Conservation (phyloP, 2,797 vertebrate genomes). For the Propithecus deckenii region DNA sequence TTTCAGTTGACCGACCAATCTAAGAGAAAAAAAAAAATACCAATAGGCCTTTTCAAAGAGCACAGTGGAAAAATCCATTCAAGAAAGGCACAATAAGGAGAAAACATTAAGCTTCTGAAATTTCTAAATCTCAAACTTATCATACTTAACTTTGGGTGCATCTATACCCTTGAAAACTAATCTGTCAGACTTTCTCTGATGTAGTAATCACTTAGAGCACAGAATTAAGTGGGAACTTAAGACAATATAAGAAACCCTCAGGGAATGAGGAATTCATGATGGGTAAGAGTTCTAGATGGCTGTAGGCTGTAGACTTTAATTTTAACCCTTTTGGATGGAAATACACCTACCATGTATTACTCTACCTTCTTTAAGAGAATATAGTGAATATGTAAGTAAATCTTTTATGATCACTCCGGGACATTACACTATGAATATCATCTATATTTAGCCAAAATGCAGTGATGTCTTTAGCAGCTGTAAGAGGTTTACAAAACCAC, state of each 20-base stretch:
- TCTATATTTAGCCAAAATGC: neutral
- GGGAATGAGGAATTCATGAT: slow-evolving; percentile 9
- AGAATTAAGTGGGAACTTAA: slow-evolving; percentile 24
- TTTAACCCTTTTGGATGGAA: slow-evolving; percentile 24
- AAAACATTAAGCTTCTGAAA: slow-evolving; percentile 51
- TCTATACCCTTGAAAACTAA: slow-evolving; percentile 57
- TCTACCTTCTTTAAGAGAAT: slow-evolving; percentile 16
- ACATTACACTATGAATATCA: neutral
- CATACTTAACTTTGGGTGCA: slow-evolving; percentile 16
- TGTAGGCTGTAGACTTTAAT: neutral
- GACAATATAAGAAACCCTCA: slow-evolving; percentile 36
- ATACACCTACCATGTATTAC: neutral
- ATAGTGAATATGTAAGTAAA: neutral
- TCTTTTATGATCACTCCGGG: neutral
- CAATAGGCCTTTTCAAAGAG: slow-evolving; percentile 54
- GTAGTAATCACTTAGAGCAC: neutral
- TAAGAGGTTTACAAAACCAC: neutral
- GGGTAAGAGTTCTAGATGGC: neutral
- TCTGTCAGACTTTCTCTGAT: slow-evolving; percentile 32
- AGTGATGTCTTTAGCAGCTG: neutral
- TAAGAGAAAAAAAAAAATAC: slow-evolving; percentile 76
- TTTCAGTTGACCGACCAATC: slow-evolving; percentile 98
- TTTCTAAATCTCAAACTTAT: slow-evolving; percentile 50
- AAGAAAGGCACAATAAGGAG: slow-evolving; percentile 28
- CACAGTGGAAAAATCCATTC: slow-evolving; percentile 57